Evolutionary conservation across 2,797 vertebrate species (phyloP).

Genomic region (Karalla daura): DNA sequence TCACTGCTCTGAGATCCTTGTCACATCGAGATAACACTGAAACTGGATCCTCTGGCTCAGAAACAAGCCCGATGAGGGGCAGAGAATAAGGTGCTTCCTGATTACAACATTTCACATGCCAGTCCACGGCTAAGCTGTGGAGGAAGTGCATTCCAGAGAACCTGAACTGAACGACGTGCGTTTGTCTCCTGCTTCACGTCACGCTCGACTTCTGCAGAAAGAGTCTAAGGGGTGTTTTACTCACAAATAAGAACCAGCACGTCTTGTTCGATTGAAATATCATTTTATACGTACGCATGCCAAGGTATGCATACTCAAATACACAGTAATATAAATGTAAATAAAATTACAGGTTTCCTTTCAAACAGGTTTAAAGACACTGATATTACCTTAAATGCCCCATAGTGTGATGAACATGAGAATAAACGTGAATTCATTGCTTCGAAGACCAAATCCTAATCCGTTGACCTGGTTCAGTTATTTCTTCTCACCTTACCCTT

Average conservation of each 20-base stretch:
- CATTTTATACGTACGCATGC: too few species aligned
- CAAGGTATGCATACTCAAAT: too few species aligned
- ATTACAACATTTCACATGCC: slow-evolving; percentile 9
- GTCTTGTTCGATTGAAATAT: too few species aligned
- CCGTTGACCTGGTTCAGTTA: neutral
- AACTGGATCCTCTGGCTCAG: slow-evolving; percentile 45
- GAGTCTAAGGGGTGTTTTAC: neutral
- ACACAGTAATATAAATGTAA: too few species aligned
- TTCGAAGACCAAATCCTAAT: neutral
- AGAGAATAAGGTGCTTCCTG: slow-evolving; percentile 23
- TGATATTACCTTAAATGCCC: too few species aligned
- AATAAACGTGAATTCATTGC: too few species aligned
- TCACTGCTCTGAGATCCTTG: slow-evolving; percentile 27
- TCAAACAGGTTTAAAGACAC: too few species aligned
- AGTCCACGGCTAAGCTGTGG: neutral
- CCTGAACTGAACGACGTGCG: neutral
- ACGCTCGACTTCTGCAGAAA: neutral
- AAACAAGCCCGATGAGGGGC: neutral
- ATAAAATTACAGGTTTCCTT: too few species aligned
- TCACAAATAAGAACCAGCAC: neutral
- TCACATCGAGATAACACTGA: slow-evolving; percentile 5
- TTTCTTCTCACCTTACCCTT: neutral
- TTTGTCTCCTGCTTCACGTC: slow-evolving; percentile 7
- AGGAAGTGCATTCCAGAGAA: slow-evolving; percentile 59
- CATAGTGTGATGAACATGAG: too few species aligned